Evolutionary conservation across 2,113 vertebrate species (phyloP), one percentile per base, ranked within the genome.

Genomic region (Pluvianellus socialis): DNA sequence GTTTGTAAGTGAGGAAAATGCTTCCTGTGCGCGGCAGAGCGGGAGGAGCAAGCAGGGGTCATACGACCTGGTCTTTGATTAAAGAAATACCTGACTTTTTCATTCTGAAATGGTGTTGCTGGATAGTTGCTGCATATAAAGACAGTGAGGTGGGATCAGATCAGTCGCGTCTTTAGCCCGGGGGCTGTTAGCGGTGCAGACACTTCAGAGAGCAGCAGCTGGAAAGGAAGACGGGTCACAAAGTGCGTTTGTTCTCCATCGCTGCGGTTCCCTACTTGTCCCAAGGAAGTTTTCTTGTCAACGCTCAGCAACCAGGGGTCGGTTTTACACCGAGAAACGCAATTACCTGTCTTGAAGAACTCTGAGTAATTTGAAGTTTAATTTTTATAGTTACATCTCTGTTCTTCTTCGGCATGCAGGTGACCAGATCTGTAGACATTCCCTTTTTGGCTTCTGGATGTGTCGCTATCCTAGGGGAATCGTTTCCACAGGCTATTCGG

Each of bases 31-130:
- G 19, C 14, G 66, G 44, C 18, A 59, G 15, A 27, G 49, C n/a
- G 21, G n/a, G 56, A 23, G 70, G 32, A 38, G 59, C 15, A 49
- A 53, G 66, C 26, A 49, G 30, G 30, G 30, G 30, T 30, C 6
- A 1, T 17, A 6, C 0, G 0, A 23, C 24, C 58, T 65, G 24
- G 12, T 59, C 59, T 72, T 81, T 22, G 28, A 17, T 30, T 44
- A 52, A 49, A 72, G 82, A 75, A 84, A 47, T 14, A 1, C 2
- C 10, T 15, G 14, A 35, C 9, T 24, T 71, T 75, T 50, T 67
- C 26, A 4, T 62, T 71, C 32, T 80, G 24, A 47, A 30, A 27
- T 53, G 0, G 0, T 14, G 10, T 27, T 74, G 55, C 66, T 82
- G 88, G 28, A 4, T 66, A 16, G 6, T 42, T 70, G 50, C 65